phyloP scores from a whole-genome alignment of 1,140 invertebrate species.

The Phymastichus coffea region DNA sequence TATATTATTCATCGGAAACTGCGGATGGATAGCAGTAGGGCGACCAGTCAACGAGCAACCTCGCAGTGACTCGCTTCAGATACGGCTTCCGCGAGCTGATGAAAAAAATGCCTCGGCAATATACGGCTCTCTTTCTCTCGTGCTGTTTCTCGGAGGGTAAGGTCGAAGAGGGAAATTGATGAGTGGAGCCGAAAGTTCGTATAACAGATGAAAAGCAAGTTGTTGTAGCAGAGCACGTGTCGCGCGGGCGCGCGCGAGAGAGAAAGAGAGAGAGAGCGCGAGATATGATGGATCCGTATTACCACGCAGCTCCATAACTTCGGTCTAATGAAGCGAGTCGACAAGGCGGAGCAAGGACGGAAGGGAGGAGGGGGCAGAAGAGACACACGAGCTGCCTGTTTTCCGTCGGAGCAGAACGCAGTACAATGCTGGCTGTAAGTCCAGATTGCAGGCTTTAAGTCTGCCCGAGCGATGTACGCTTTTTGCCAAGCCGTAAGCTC shows the following conservation, averaged over 20 bases:
- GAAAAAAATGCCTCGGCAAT: too few relatives aligned
- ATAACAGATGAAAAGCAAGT: conserved; percentile 1
- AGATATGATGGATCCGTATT: conserved; percentile 27
- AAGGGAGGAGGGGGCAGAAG: neutral
- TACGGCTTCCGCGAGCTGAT: too few relatives aligned
- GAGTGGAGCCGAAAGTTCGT: neutral
- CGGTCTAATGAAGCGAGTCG: conserved; percentile 38
- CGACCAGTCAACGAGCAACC: too few relatives aligned
- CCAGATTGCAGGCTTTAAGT: too few relatives aligned
- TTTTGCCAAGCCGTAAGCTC: too few relatives aligned
- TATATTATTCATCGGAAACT: neutral
- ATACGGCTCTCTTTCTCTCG: too few relatives aligned
- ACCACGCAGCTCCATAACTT: conserved; percentile 34
- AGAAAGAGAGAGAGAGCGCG: conserved; percentile 10
- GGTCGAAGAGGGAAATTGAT: neutral
- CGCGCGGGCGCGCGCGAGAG: conserved; percentile 16
- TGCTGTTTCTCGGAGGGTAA: too few relatives aligned
- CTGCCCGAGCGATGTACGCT: too few relatives aligned
- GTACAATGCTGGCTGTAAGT: too few relatives aligned
- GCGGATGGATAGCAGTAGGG: too few relatives aligned
- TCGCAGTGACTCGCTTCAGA: too few relatives aligned
- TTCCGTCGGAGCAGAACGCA: too few relatives aligned
- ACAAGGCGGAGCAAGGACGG: conserved; percentile 1
- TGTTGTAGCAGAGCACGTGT: conserved; percentile 31
- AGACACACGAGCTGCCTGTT: neutral